These are phyloP conservation scores for Cynoglossus semilaevis DNA, from an alignment of 2,113 vertebrate genomes.

Conservation along the genomic window DNA sequence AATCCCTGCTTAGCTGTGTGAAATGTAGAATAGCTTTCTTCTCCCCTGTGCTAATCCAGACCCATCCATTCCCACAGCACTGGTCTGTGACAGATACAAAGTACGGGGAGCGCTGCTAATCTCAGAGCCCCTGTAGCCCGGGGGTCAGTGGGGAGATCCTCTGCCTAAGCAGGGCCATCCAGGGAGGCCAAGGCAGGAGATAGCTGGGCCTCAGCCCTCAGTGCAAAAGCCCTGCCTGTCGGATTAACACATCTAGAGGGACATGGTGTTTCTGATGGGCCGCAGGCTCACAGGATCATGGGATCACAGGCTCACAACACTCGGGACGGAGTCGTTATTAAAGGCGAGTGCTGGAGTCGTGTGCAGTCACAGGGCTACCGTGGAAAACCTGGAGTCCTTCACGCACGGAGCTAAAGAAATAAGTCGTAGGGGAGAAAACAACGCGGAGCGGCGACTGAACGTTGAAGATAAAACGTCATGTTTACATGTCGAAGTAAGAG, in stretches of 20 bases:
- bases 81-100: constrained; percentile 73
- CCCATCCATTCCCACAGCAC: constrained; percentile 55
- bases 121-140: constrained; percentile 56
- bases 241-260: constrained; percentile 63
- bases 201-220: constrained; percentile 46
- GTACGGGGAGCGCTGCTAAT: constrained; percentile 59
- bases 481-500: constrained; percentile 49
- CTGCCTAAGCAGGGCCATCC: constrained; percentile 65
- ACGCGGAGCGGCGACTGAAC: not conserved
- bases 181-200: constrained; percentile 53
- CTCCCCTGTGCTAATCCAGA: constrained; percentile 69
- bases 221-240: constrained; percentile 47
- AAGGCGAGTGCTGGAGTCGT: constrained; percentile 24
- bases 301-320: constrained; percentile 42
- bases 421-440: too few relatives aligned
- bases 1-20: constrained; percentile 64
- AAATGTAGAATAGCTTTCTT: constrained; percentile 67
- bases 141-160: constrained; percentile 63
- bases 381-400: too few relatives aligned
- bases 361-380: constrained; percentile 1
- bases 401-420: too few relatives aligned
- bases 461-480: constrained; percentile 31
- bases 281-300: constrained; percentile 40
- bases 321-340: constrained; percentile 24
- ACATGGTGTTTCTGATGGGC: constrained; percentile 51